A percentile compares a stretch with the other conserved stretches of the same genome.
These are phyloP conservation scores for Beroe ovata DNA, from an alignment of 37 sponge, comb jelly and placozoan genomes.

Conservation along the genomic window DNA sequence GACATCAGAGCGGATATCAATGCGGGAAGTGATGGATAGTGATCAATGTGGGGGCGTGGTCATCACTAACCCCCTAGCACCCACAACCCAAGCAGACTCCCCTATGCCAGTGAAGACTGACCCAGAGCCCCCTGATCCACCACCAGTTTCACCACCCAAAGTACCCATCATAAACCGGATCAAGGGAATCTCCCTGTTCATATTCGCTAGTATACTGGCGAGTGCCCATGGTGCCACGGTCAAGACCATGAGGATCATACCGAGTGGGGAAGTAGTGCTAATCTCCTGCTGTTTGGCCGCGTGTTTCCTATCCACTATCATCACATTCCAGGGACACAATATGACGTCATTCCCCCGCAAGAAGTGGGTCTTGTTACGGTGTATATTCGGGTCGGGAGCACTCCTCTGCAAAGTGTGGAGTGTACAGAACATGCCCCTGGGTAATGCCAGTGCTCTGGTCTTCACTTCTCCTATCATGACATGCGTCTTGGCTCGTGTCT, in stretches of 20 bases:
- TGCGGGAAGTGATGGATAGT: background rate
- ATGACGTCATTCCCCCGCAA: background rate
- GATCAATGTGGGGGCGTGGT: background rate
- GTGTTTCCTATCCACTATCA: background rate
- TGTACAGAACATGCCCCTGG: background rate
- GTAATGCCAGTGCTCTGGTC: conserved; percentile 16
- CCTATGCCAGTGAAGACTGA: no score
- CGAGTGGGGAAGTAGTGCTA: background rate
- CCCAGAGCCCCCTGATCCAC: no score
- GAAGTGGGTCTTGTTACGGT: background rate
- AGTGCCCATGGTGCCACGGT: background rate
- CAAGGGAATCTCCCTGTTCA: background rate
- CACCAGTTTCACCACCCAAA: background rate
- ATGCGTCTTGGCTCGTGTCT: background rate
- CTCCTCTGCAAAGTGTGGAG: background rate
- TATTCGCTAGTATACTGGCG: background rate
- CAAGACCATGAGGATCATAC: background rate
- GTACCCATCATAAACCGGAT: background rate
- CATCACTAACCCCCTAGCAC: background rate
- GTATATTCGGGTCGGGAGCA: background rate
- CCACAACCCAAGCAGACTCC: no score
- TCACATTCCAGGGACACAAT: background rate
- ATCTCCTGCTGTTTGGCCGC: background rate
- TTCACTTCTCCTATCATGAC: conserved; percentile 12
- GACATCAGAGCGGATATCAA: background rate